Percentiles rank a stretch among this genome's conserved stretches.
These are phyloP conservation scores for Microctenopoma stevenorrisi DNA, from an alignment of 2,797 vertebrate genomes.

Conservation along the genomic window DNA sequence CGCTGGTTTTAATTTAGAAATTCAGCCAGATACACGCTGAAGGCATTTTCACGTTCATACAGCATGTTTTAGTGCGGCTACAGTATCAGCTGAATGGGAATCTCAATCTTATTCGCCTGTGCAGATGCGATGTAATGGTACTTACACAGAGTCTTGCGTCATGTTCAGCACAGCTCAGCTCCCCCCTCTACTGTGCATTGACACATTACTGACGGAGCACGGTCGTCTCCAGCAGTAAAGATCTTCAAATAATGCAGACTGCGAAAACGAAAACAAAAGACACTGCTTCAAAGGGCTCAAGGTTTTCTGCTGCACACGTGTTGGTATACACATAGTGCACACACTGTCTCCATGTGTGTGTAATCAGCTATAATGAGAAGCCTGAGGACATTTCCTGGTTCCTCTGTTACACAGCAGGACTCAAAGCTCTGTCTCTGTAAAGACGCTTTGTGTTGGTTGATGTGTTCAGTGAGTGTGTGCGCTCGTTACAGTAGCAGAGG, in stretches of 20 bases:
- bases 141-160: too few species aligned
- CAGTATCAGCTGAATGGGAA: neutral
- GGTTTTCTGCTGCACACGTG: slow-evolving; percentile 24
- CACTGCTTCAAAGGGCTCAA: neutral
- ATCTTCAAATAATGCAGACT: neutral
- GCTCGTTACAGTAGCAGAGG: slow-evolving; percentile 50
- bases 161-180: too few species aligned
- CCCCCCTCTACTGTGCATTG: neutral
- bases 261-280: too few species aligned
- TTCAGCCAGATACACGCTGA: neutral
- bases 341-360: slow-evolving; percentile 65
- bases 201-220: neutral
- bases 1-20: neutral
- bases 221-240: neutral
- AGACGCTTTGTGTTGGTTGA: slow-evolving; percentile 53
- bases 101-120: neutral
- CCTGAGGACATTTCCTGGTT: slow-evolving; percentile 77
- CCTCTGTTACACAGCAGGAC: slow-evolving; percentile 72
- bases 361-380: slow-evolving; percentile 78
- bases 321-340: slow-evolving; percentile 6
- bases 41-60: neutral
- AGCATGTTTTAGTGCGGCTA: neutral
- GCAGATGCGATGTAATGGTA: too few species aligned
- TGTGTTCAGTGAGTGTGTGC: slow-evolving; percentile 31
- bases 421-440: slow-evolving; percentile 50